A percentile compares a stretch with the other conserved stretches of the same genome.
Evolutionary conservation across 1,140 invertebrate genomes (phyloP).

Genomic region (Rhagoletis pomonella): DNA sequence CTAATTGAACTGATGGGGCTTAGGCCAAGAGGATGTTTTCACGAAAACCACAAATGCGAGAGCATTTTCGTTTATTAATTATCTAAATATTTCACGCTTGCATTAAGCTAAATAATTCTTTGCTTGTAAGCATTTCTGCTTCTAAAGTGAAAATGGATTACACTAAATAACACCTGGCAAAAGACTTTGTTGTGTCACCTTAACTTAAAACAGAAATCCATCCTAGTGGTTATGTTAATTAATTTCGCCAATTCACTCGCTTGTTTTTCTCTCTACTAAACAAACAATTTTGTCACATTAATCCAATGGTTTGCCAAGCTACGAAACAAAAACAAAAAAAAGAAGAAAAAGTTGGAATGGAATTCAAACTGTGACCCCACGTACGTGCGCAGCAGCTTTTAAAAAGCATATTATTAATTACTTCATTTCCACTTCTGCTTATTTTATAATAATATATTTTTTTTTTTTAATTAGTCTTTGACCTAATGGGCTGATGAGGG

Average conservation of each 20-base stretch:
- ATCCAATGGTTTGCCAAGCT: background rate
- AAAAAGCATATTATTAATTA: slow-evolving; percentile 38
- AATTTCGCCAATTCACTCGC: slow-evolving; percentile 23
- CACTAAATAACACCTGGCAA: background rate
- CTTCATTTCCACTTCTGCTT: slow-evolving; percentile 35
- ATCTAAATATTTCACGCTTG: too few relatives aligned
- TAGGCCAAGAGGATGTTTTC: too few relatives aligned
- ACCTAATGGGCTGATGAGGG: background rate
- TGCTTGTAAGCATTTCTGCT: too few relatives aligned
- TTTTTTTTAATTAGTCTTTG: slow-evolving; percentile 8
- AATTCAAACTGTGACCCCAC: background rate
- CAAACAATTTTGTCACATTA: slow-evolving; percentile 28
- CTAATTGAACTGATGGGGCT: too few relatives aligned
- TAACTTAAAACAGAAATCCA: background rate
- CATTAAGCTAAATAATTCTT: too few relatives aligned
- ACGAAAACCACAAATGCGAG: too few relatives aligned
- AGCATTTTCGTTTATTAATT: too few relatives aligned
- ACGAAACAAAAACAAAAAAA: background rate
- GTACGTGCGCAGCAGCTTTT: slow-evolving; percentile 24
- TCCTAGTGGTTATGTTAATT: background rate
- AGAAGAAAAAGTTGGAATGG: background rate
- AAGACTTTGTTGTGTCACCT: too few relatives aligned
- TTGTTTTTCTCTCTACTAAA: background rate
- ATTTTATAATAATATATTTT: too few relatives aligned
- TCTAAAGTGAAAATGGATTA: background rate